Percentiles rank a stretch among this genome's conserved stretches.
Conservation (phyloP, 2,797 vertebrate genomes). For the Anguilla pacifica region DNA sequence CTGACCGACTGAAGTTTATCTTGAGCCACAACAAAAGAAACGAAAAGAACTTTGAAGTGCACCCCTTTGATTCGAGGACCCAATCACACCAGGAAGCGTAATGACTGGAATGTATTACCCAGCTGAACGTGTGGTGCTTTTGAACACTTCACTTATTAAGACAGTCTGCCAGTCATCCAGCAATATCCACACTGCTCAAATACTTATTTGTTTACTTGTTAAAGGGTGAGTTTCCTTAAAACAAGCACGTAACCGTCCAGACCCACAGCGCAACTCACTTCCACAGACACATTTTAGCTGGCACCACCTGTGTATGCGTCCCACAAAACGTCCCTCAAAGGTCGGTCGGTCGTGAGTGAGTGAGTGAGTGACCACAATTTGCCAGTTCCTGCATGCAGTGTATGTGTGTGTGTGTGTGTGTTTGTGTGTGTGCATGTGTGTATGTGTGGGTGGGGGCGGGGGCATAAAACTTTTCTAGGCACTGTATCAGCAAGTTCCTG, state of each 20-base stretch:
- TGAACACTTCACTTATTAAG: slow-evolving; percentile 2
- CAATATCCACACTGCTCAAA: background rate
- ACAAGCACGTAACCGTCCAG: too few species aligned
- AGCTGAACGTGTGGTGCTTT: slow-evolving; percentile 34
- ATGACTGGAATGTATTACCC: slow-evolving; percentile 26
- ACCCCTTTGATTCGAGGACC: slow-evolving; percentile 38
- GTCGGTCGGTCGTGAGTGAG: too few species aligned
- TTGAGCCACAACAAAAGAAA: slow-evolving; percentile 39
- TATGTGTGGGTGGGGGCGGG: background rate
- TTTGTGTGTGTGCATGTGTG: too few species aligned
- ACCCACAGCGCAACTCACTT: too few species aligned
- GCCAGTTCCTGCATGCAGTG: too few species aligned
- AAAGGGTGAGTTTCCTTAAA: background rate
- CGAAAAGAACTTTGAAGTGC: slow-evolving; percentile 42
- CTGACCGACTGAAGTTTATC: slow-evolving; percentile 25
- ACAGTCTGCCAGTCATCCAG: too few species aligned
- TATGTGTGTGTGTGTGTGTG: too few species aligned
- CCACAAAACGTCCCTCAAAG: too few species aligned
- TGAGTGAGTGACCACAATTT: too few species aligned
- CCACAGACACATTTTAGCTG: too few species aligned
- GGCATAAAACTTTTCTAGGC: background rate
- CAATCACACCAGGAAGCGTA: slow-evolving; percentile 40
- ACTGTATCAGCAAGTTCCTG: background rate
- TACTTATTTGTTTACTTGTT: background rate
- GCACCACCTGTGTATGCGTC: too few species aligned